Percentiles rank a stretch among this genome's conserved stretches.
Conservation (phyloP, 2,113 vertebrate genomes). For the Nematolebias whitei region DNA sequence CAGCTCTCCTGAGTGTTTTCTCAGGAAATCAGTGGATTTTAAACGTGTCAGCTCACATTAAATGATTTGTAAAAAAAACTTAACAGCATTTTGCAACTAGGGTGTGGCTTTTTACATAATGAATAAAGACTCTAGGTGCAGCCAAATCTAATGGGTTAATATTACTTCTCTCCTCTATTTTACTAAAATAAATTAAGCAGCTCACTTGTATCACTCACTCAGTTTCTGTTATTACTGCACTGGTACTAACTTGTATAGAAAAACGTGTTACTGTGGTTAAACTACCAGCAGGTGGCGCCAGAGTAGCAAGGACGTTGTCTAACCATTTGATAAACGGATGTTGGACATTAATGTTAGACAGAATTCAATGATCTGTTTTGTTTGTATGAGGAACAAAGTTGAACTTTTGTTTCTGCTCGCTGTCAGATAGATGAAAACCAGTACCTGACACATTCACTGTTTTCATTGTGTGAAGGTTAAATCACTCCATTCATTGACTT, state of each 20-base stretch:
- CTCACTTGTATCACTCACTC: neutral
- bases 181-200: slow-evolving; percentile 8
- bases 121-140: slow-evolving; percentile 28
- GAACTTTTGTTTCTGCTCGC: neutral
- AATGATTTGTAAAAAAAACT: slow-evolving; percentile 19
- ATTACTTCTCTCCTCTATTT: slow-evolving; percentile 8
- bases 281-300: slow-evolving; percentile 58
- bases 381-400: no score
- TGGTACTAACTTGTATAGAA: neutral
- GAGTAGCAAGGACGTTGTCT: neutral
- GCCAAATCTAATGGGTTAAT: slow-evolving; percentile 42
- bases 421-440: slow-evolving; percentile 3
- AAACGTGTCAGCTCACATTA: slow-evolving; percentile 8
- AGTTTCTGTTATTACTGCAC: slow-evolving; percentile 14
- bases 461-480: slow-evolving; percentile 24
- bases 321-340: neutral
- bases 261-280: neutral
- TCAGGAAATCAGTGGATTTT: slow-evolving; percentile 18
- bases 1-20: neutral
- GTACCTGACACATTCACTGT: slow-evolving; percentile 8
- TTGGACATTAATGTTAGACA: neutral
- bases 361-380: neutral
- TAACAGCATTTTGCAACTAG: slow-evolving; percentile 20
- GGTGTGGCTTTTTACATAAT: slow-evolving; percentile 29
- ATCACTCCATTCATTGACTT: slow-evolving; percentile 57